These are phyloP conservation scores for Parotocinclus haroldoi DNA, from an alignment of 2,797 vertebrate genomes.

Conservation along the genomic window DNA sequence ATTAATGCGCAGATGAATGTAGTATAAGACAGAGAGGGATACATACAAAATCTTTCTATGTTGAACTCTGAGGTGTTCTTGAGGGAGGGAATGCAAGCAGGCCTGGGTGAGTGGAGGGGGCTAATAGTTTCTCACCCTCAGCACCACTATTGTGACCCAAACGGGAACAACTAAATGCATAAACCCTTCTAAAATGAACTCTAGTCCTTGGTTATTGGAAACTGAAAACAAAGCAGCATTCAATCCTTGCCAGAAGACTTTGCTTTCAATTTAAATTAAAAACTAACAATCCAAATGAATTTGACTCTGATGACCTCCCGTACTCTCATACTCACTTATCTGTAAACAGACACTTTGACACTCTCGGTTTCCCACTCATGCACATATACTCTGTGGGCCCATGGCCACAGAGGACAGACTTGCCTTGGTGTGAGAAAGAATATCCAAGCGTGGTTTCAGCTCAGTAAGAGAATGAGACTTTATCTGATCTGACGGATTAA, in stretches of 20 bases:
- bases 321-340: conserved; percentile 15
- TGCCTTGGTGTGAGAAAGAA: conserved; percentile 68
- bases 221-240: conserved; percentile 1
- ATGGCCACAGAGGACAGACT: conserved; percentile 60
- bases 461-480: conserved; percentile 71
- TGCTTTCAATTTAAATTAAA: conserved; percentile 75
- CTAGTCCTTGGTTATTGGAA: not conserved
- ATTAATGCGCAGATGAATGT: conserved; percentile 23
- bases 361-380: conserved; percentile 8
- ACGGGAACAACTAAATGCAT: not conserved
- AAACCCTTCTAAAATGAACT: not conserved
- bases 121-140: conserved; percentile 57
- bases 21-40: not conserved
- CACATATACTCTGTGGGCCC: conserved; percentile 42
- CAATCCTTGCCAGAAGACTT: conserved; percentile 43
- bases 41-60: conserved; percentile 38
- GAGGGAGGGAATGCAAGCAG: conserved; percentile 42
- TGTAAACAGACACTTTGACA: conserved; percentile 15
- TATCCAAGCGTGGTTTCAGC: conserved; percentile 67
- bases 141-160: conserved; percentile 35
- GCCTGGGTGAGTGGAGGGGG: conserved; percentile 21
- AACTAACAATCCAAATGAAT: conserved; percentile 68
- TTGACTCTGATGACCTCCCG: conserved; percentile 52
- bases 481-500: conserved; percentile 71
- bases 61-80: conserved; percentile 27